Evolutionary conservation across 2,888 invertebrate genomes (phyloP).

Genomic region (Caenorhabditis macrosperma): DNA sequence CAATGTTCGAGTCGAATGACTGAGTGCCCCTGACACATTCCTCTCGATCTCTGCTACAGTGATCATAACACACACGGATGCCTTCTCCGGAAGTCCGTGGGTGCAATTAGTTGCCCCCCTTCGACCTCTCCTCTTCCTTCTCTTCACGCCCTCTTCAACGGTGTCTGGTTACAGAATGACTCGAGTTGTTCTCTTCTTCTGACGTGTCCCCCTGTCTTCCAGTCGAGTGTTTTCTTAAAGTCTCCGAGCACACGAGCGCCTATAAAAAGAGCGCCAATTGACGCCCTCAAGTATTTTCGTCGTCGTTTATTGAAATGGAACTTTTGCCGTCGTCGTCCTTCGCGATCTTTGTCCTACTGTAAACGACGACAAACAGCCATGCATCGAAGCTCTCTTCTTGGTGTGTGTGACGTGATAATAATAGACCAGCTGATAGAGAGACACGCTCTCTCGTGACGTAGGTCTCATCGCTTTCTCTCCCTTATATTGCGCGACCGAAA

Average conservation of each 20-base stretch:
- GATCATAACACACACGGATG: no score
- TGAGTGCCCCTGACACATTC: no score
- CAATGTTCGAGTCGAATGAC: no score
- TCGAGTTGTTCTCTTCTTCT: slow-evolving; percentile 9
- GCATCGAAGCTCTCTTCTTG: neutral
- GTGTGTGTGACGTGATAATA: slow-evolving; percentile 13
- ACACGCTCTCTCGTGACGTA: neutral
- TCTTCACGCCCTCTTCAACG: slow-evolving; percentile 16
- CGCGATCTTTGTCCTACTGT: slow-evolving; percentile 2
- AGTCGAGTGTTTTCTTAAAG: neutral
- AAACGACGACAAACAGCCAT: neutral
- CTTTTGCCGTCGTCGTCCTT: neutral
- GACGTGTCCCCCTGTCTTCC: neutral
- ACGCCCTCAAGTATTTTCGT: neutral
- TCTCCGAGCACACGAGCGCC: neutral
- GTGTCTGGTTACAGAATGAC: slow-evolving; percentile 21
- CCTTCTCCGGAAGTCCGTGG: neutral
- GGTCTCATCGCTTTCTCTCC: neutral
- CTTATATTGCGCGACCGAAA: slow-evolving; percentile 16
- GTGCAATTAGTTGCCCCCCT: slow-evolving; percentile 16
- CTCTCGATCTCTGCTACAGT: no score
- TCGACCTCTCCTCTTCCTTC: neutral
- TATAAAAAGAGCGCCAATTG: neutral
- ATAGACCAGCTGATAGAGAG: neutral
- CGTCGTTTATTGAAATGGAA: neutral